Conservation (phyloP, 2,113 vertebrate species). For the Probosciger aterrimus region DNA sequence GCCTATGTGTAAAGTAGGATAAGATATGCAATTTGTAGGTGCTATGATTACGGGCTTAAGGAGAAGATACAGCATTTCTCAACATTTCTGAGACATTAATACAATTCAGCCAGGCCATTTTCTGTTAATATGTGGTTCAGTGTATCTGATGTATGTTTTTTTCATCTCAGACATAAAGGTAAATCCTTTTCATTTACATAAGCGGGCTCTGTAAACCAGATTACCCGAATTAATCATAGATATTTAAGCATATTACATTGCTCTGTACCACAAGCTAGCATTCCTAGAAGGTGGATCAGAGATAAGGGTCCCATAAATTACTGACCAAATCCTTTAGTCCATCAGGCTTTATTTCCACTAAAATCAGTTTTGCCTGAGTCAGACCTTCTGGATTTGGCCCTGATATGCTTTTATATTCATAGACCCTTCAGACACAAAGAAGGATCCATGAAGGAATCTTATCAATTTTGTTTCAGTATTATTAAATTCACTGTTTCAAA, state of each 20-base stretch:
- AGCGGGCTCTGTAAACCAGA: constrained; percentile 52
- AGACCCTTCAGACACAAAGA: constrained; percentile 16
- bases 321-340: constrained; percentile 61
- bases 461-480: not conserved
- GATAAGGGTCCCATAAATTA: constrained; percentile 56
- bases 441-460: not conserved
- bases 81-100: constrained; percentile 54
- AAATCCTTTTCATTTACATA: constrained; percentile 68
- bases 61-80: constrained; percentile 49
- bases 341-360: constrained; percentile 59
- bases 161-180: constrained; percentile 69
- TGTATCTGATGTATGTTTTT: constrained; percentile 66
- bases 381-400: constrained; percentile 43
- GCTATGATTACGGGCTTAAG: constrained; percentile 57
- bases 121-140: constrained; percentile 44
- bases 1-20: constrained; percentile 41
- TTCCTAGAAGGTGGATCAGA: constrained; percentile 62
- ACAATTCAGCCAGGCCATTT: constrained; percentile 53
- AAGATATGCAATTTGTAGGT: constrained; percentile 63
- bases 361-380: constrained; percentile 55
- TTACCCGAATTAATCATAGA: constrained; percentile 63
- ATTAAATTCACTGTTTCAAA: not conserved
- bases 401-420: constrained; percentile 27
- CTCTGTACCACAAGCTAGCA: constrained; percentile 45
- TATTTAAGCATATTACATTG: constrained; percentile 62